Base-by-base conservation (phyloP, 2,888 invertebrate genomes). In the Apamea anceps region DNA sequence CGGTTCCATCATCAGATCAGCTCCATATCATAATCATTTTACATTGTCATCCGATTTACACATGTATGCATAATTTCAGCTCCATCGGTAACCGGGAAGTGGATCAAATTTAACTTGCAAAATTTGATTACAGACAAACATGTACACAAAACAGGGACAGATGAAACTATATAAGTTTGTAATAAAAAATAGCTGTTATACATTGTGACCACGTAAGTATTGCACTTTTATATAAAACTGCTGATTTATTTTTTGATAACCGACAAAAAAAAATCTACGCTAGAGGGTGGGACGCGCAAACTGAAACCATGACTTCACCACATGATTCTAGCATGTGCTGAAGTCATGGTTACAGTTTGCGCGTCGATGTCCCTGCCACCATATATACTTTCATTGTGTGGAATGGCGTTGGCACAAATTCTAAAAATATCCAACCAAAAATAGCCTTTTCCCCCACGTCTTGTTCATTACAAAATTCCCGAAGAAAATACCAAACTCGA, bases 401-500 rank as follows among this genome's bases (percentile, higher is more conserved):
- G 5, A 45, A 28, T 15, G 6, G 12, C 0, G 15, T 6, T 18
- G 25, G 0, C 21, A 37, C 10, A 62, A 28, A 54, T 12, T 42
- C 7, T 5, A 57, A 54, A 80, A 73, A 81, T 15, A 54, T 13
- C 0, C 1, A 10, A 48, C 18, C 25, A 42, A 28, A 37, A 51
- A 21, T 21, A 6, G 21, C 12, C 13, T 57, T 57, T 60, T 18
- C n/a, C 25, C 15, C 12, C 5, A 63, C 37, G 8, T 70, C 48
- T 68, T 79, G 48, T 77, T 75, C 62, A 75, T 75, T 87, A 76
- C 57, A 84, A 73, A 67, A 74, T 76, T 74, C 45, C 13, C 5
- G 28, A 51, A 82, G 66, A 84, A 75, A 76, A 77, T 42, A 81
- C 71, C 72, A 71, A 84, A 72, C 70, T 83, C 80, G 45, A 77